Conservation (phyloP, 1,140 invertebrate species). For the Delia radicum region DNA sequence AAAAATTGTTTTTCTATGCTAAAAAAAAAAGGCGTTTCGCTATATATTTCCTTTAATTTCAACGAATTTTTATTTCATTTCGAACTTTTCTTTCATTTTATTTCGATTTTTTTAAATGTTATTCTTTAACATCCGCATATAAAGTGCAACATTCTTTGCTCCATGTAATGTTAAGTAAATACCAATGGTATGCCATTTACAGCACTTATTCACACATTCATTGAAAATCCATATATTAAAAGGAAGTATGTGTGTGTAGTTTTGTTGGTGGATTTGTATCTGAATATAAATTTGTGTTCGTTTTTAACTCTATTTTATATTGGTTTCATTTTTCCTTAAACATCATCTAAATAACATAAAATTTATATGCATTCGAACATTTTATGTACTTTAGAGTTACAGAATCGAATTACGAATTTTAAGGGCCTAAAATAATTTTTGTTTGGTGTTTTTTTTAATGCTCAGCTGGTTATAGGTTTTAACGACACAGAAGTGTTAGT, state of each 20-base stretch:
- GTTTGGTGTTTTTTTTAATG: too few species aligned
- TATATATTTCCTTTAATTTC: too few species aligned
- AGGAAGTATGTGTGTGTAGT: neutral
- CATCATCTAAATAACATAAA: neutral
- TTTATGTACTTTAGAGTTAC: too few species aligned
- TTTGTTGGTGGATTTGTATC: neutral
- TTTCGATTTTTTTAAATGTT: neutral
- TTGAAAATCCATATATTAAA: neutral
- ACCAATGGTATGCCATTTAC: slow-evolving; percentile 15
- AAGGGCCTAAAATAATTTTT: neutral
- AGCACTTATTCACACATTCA: slow-evolving; percentile 13
- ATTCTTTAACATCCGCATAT: neutral
- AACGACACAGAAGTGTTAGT: too few species aligned
- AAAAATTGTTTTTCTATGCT: too few species aligned
- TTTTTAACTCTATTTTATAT: neutral
- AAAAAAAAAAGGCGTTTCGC: too few species aligned
- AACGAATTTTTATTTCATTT: neutral
- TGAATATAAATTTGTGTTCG: too few species aligned
- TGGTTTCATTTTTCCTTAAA: neutral
- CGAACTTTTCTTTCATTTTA: neutral
- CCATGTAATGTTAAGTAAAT: neutral
- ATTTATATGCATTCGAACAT: neutral
- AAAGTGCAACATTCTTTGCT: too few species aligned
- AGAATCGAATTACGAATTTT: neutral
- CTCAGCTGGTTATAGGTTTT: too few species aligned